Conservation (phyloP, 2,113 vertebrate genomes). For the Hippotragus niger region DNA sequence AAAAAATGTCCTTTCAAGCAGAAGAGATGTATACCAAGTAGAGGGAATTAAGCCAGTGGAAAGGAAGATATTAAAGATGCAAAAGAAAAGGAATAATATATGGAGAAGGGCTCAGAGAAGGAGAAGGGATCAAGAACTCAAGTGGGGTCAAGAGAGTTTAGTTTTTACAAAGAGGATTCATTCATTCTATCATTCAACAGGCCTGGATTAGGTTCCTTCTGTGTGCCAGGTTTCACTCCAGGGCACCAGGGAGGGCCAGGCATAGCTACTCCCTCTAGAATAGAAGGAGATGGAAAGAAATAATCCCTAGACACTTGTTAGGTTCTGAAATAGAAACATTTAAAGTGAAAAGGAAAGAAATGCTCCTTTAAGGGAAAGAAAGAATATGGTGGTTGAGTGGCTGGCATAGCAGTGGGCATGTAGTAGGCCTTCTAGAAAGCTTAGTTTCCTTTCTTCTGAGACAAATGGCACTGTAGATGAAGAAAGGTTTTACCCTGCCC, state of each 20-base stretch:
- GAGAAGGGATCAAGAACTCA: not conserved
- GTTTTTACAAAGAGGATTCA: not conserved
- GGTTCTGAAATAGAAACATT: not conserved
- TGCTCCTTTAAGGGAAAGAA: not conserved
- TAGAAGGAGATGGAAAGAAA: not conserved
- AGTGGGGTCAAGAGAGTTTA: not conserved
- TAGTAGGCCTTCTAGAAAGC: not conserved
- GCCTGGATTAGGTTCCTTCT: not conserved
- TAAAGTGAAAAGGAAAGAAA: not conserved
- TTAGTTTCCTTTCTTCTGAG: not conserved
- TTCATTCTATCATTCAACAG: not conserved
- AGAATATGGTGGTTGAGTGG: not conserved
- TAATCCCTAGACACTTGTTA: not conserved
- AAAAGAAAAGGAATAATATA: not conserved
- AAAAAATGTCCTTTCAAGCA: not conserved
- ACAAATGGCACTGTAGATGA: not conserved
- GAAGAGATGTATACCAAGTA: not conserved
- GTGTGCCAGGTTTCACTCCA: fast-evolving
- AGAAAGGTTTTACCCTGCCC: not conserved
- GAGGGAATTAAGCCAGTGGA: not conserved
- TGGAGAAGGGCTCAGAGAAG: not conserved
- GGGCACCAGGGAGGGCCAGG: not conserved
- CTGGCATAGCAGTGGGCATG: not conserved
- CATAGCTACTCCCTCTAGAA: not conserved
- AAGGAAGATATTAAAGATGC: not conserved